Conservation (phyloP, 2,113 vertebrate species). For the Oncorhynchus tshawytscha region DNA sequence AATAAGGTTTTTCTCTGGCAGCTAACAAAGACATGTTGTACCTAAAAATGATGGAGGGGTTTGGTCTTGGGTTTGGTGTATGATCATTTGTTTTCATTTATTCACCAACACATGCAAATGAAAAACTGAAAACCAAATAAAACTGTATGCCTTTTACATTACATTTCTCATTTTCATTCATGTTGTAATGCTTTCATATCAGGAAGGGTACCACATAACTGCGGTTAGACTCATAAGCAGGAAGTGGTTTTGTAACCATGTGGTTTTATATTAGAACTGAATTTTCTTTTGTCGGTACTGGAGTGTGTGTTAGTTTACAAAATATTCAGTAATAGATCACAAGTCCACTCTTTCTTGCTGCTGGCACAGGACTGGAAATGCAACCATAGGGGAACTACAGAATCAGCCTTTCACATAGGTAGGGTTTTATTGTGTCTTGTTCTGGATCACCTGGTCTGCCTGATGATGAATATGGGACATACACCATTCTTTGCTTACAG, state of each 20-base stretch:
- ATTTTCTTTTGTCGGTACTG: slow-evolving; percentile 31
- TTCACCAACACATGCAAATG: not conserved
- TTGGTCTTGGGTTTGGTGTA: not conserved
- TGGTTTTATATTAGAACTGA: slow-evolving; percentile 74
- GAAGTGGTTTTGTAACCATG: slow-evolving; percentile 77
- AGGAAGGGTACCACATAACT: slow-evolving; percentile 48
- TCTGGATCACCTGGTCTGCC: not conserved
- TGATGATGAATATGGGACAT: not conserved
- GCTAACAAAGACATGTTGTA: not conserved
- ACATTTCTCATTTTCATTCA: slow-evolving; percentile 3
- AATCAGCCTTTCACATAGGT: not conserved
- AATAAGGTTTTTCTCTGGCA: not conserved
- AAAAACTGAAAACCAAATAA: no score
- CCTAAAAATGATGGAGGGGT: not conserved
- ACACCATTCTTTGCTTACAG: not conserved
- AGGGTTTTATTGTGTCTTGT: not conserved
- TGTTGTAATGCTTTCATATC: slow-evolving; percentile 43
- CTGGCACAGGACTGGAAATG: not conserved
- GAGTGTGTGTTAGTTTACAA: slow-evolving; percentile 13
- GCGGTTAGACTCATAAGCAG: slow-evolving; percentile 67
- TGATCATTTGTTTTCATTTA: not conserved
- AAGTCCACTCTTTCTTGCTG: not conserved
- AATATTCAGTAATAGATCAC: slow-evolving; percentile 16
- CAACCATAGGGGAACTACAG: not conserved
- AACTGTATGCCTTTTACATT: not conserved